Base-by-base conservation (phyloP, 1,140 invertebrate species). In the Calliphora vicina region DNA sequence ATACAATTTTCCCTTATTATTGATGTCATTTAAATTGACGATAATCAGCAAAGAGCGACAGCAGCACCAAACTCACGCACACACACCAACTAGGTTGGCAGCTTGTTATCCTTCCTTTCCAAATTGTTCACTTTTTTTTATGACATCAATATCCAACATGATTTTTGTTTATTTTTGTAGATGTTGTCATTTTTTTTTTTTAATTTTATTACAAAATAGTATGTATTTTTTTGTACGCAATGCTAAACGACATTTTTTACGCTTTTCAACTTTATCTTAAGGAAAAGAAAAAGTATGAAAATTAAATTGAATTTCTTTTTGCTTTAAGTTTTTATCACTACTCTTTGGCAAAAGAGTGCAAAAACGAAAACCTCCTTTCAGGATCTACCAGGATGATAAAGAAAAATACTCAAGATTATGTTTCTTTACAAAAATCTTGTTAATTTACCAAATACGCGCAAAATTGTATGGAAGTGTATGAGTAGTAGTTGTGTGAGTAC, bases 1-100 rank as follows among this genome's bases (percentile, higher is more conserved):
- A 57, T 57, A 57, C 50, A 57, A 57, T 57, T 57, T 57, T 57
- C 50, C 50, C 50, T 57, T 57, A 57, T 57, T 57, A 57, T 57
- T 57, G 50, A 17, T 57, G 50, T n/a, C 50, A 57, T 57, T 57
- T 17, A 57, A 57, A 57, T 57, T 57, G 50, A 57, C 50, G 50
- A 57, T 57, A 57, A 57, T 57, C 50, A 57, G 50, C 50, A 17
- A n/a, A n/a, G 50, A 57, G 50, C 5, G 35, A n/a, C 15, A 57
- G 15, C 50, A 57, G 50, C 50, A 15, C 15, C n/a, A 57, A 57
- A n/a, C 5, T 9, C 43, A 57, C 35, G 10, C 15, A 35, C 6
- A 35, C 50, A 57, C 15, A 17, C 15, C 15, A 57, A 6, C n/a
- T 6, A 57, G n/a, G 50, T 13, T 57, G 50, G 50, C 50, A 57